phyloP scores from a whole-genome alignment of 2,888 invertebrate species.

The Leptinotarsa juncta region DNA sequence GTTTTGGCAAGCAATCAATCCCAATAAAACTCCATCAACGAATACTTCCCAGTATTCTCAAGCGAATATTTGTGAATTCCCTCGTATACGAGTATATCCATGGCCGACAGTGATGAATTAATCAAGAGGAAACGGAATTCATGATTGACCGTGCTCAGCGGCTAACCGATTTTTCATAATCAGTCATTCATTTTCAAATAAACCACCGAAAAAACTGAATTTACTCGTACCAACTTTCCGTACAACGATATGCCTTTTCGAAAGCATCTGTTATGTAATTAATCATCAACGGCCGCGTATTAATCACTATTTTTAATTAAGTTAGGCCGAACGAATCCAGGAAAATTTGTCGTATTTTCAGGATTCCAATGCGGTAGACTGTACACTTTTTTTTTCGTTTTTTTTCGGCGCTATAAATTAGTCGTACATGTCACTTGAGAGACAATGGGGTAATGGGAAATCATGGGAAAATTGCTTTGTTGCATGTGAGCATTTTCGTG shows the following conservation, averaged over 20 bases:
- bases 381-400: conserved; percentile 16
- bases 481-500: conserved; percentile 29
- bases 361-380: conserved; percentile 25
- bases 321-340: conserved; percentile 33
- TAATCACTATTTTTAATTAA: conserved; percentile 46
- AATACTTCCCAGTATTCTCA: too few relatives aligned
- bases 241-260: conserved; percentile 29
- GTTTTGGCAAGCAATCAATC: too few relatives aligned
- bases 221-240: conserved; percentile 25
- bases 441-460: conserved; percentile 33
- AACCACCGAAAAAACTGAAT: conserved; percentile 31
- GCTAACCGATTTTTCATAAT: conserved; percentile 20
- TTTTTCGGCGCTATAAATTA: conserved; percentile 29
- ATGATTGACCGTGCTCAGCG: conserved; percentile 17
- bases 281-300: conserved; percentile 41
- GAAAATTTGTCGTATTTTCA: conserved; percentile 39
- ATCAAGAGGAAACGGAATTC: neutral
- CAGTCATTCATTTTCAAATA: conserved; percentile 21
- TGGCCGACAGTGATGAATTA: neutral
- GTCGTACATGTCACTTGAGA: conserved; percentile 18
- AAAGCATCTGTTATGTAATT: conserved; percentile 39
- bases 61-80: too few relatives aligned
- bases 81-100: neutral
- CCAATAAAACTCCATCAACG: too few relatives aligned
- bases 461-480: conserved; percentile 33